Conservation (phyloP, 2,113 vertebrate genomes). For the Eulemur rufifrons region DNA sequence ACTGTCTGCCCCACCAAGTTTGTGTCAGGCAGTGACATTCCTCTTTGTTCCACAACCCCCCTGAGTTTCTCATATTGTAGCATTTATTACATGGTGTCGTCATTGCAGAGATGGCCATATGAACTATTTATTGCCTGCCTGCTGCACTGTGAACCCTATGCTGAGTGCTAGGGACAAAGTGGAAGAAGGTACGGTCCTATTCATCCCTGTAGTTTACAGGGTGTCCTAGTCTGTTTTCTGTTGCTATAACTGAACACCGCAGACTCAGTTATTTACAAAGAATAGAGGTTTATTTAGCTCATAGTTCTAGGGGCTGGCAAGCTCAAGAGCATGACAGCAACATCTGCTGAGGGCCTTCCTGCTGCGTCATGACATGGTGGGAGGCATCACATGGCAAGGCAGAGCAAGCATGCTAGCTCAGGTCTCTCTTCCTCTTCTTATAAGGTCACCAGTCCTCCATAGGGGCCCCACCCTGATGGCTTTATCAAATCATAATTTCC, state of each 20-base stretch:
- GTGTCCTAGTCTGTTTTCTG: neutral
- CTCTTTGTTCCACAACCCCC: neutral
- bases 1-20: neutral
- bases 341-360: neutral
- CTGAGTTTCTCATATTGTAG: neutral
- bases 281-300: neutral
- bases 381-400: neutral
- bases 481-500: neutral
- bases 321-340: neutral
- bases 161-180: neutral
- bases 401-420: neutral
- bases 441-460: neutral
- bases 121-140: neutral
- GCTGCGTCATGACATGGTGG: neutral
- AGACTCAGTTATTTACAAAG: neutral
- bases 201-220: neutral
- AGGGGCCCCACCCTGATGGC: neutral
- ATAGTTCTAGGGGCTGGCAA: neutral
- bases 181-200: neutral
- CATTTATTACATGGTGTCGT: neutral
- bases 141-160: neutral
- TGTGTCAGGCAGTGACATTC: no score
- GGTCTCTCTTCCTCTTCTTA: neutral
- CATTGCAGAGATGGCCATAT: neutral
- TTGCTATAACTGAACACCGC: neutral